Base-by-base conservation (phyloP, 2,797 vertebrate species). In the Eleutherodactylus coqui region DNA sequence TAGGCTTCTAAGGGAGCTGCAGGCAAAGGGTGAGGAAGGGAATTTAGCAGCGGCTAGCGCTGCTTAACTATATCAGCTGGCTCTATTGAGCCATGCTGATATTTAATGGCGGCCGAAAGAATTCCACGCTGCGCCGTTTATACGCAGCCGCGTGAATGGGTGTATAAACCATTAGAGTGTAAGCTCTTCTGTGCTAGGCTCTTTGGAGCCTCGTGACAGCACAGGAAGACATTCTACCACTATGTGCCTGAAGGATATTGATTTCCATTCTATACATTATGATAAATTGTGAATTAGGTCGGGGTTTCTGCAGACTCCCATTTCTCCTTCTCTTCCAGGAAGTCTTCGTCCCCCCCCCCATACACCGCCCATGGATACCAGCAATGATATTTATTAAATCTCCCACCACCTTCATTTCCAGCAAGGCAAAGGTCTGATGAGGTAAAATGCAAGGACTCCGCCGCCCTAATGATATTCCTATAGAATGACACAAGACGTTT, bases 391-490 rank as follows among this genome's bases (percentile, higher is more conserved):
- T 79, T 85, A 79, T 72, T 79, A 73, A 21, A 85, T 85, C 60
- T 79, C 17, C 32, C 53, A 41, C 47, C 75, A 85, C 69, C 69
- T 49, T 86, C 11, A 75, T 86, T 81, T 75, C 19, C 85, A 75
- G 77, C 43, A 49, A 34, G 69, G 27, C 76, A 55, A 36, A 75
- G 75, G 70, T 60, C 64, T 75, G 78, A 51, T 38, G 69, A 81
- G 69, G 78, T 81, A 73, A 85, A 69, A 75, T 47, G 51, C 34
- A 36, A 49, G 21, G 58, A n/a, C 55, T 75, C 55, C 17, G n/a
- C 27, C 29, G 32, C 60, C 49, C 47, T 86, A 83, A 83, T 86
- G 79, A 83, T 83, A 83, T 86, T 83, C 79, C 55, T 78, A 47
- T 70, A n/a, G 83, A 72, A 70, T 85, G 32, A 72, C 76, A 72